Conservation (phyloP, 2,797 vertebrate species). For the Poeciliopsis presidionis region DNA sequence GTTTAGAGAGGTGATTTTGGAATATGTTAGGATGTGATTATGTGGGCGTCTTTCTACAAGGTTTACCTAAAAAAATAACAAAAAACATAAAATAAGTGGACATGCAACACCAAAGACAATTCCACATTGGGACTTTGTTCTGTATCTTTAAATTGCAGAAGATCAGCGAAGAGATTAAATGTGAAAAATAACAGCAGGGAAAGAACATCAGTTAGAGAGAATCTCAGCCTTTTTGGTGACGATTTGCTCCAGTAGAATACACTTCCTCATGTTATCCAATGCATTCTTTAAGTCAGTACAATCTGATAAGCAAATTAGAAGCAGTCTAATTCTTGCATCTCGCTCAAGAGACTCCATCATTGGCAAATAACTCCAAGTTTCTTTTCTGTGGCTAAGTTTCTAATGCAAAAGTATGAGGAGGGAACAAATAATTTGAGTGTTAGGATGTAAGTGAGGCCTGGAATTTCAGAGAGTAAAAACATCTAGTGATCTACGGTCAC, state of each 20-base stretch:
- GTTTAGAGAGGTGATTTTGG: not conserved
- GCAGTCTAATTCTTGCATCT: not conserved
- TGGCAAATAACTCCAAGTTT: not conserved
- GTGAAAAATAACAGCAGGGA: not conserved
- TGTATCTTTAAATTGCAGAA: not conserved
- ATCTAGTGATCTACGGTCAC: constrained; percentile 2
- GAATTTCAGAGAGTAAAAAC: not conserved
- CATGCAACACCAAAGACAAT: not conserved
- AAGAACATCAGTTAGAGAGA: not conserved
- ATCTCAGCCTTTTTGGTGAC: not conserved
- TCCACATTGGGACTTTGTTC: not conserved
- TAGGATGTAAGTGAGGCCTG: constrained; percentile 2
- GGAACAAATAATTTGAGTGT: constrained; percentile 29
- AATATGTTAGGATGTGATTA: not conserved
- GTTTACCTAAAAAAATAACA: not conserved
- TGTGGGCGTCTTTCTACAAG: not conserved
- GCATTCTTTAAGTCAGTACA: not conserved
- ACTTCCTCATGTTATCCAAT: constrained; percentile 1
- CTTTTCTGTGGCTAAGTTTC: not conserved
- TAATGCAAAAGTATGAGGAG: constrained; percentile 26
- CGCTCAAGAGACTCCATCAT: not conserved
- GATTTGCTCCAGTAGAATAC: not conserved
- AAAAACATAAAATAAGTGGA: not conserved
- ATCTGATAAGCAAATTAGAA: not conserved
- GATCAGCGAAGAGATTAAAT: not conserved